Evolutionary conservation across 2,888 invertebrate species (phyloP).

Genomic region (Elysia crispata): DNA sequence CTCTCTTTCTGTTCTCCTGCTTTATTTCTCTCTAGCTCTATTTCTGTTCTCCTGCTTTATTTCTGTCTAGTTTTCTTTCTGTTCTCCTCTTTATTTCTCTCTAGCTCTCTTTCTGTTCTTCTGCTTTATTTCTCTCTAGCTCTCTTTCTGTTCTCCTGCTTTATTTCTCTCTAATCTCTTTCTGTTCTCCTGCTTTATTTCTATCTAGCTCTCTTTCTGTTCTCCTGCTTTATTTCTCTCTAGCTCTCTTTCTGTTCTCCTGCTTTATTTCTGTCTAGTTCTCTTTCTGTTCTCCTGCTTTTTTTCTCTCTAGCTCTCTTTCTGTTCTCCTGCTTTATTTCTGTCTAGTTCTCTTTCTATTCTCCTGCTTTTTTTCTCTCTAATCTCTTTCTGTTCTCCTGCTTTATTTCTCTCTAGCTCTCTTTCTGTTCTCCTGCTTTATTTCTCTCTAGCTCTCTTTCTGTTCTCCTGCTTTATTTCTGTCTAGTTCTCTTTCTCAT

Average conservation of each 20-base stretch:
- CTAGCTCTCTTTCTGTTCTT: not conserved
- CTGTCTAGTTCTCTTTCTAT: not conserved
- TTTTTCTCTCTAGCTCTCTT: not conserved
- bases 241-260: not conserved
- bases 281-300: too few species aligned
- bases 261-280: too few species aligned
- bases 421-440: not conserved
- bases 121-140: not conserved
- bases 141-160: too few species aligned
- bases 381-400: too few species aligned
- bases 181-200: not conserved
- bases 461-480: not conserved
- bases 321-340: not conserved
- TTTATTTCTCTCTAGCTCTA: too few species aligned
- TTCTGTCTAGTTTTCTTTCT: not conserved
- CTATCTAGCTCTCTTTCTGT: not conserved
- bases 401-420: not conserved
- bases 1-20: too few species aligned
- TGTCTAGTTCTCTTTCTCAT: not conserved
- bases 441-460: not conserved
- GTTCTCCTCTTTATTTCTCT: not conserved
- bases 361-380: not conserved
- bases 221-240: not conserved
- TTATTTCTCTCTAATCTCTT: not conserved
- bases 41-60: too few species aligned